Percentiles rank a stretch among this genome's conserved stretches.
Evolutionary conservation across 92 coral and sea anemone species (phyloP).

Genomic region (Heliopora coerulea): DNA sequence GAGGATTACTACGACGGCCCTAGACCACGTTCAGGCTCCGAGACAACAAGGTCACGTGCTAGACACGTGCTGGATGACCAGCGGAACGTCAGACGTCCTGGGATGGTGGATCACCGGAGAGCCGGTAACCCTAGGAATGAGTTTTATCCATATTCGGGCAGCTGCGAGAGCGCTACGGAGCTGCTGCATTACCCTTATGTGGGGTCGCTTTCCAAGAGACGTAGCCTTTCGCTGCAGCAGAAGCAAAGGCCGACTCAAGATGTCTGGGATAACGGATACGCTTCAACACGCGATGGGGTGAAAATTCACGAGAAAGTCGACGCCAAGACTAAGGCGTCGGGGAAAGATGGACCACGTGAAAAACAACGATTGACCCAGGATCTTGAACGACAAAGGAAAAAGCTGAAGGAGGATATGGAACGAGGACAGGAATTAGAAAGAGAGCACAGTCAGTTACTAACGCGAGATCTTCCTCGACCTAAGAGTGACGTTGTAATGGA

Average conservation of each 20-base stretch:
- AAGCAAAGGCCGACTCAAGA: slow-evolving; percentile 14
- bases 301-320: slow-evolving; percentile 35
- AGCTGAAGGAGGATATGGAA: slow-evolving; percentile 92
- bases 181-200: not conserved
- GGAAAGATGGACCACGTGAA: slow-evolving; percentile 88
- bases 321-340: slow-evolving; percentile 40
- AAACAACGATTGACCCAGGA: slow-evolving; percentile 97
- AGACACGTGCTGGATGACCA: slow-evolving; percentile 20
- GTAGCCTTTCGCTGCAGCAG: not conserved
- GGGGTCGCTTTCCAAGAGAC: not conserved
- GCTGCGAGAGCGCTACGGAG: not conserved
- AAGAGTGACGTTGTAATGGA: slow-evolving; percentile 44
- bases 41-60: not conserved
- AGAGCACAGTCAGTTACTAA: slow-evolving; percentile 56
- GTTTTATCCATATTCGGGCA: slow-evolving; percentile 13
- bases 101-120: not conserved
- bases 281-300: slow-evolving; percentile 31
- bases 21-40: not conserved
- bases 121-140: not conserved
- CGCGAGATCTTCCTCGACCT: slow-evolving; percentile 15
- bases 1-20: slow-evolving; percentile 15
- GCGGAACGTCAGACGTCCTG: slow-evolving; percentile 28
- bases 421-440: slow-evolving; percentile 81
- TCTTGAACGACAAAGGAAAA: slow-evolving; percentile 86
- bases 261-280: slow-evolving; percentile 40